Evolutionary conservation across 1,140 invertebrate genomes (phyloP).

Genomic region (Maniola jurtina): DNA sequence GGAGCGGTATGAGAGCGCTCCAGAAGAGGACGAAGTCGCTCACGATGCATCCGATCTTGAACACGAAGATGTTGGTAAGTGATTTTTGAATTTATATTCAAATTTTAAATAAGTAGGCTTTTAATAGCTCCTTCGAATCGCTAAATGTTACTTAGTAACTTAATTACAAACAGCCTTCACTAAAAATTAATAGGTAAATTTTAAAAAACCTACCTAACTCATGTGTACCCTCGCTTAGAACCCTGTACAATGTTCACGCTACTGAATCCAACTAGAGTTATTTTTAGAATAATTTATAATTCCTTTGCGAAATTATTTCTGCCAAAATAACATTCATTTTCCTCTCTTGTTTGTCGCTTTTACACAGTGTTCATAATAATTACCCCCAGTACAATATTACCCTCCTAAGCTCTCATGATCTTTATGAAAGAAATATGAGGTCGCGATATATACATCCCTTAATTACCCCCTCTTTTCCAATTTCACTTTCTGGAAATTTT

Average conservation of each 20-base stretch:
- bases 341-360: neutral
- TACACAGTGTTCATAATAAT: constrained; percentile 14
- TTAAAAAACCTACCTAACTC: too few species aligned
- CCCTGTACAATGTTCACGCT: too few species aligned
- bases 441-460: constrained; percentile 23
- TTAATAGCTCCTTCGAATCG: too few species aligned
- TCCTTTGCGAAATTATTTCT: neutral
- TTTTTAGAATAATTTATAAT: too few species aligned
- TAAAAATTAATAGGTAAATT: too few species aligned
- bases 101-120: neutral
- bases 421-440: constrained; percentile 27
- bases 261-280: too few species aligned
- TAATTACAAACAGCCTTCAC: too few species aligned
- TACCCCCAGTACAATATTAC: constrained; percentile 18
- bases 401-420: constrained; percentile 17
- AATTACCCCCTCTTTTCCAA: constrained; percentile 30
- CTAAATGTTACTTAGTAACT: too few species aligned
- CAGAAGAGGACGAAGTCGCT: constrained; percentile 85
- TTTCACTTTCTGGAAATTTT: constrained; percentile 24
- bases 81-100: neutral
- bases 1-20: constrained; percentile 87
- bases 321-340: constrained; percentile 3
- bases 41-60: constrained; percentile 74
- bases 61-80: constrained; percentile 75
- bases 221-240: too few species aligned